Evolutionary conservation across 2,888 invertebrate genomes (phyloP).

Genomic region (Synanthedon myopaeformis): DNA sequence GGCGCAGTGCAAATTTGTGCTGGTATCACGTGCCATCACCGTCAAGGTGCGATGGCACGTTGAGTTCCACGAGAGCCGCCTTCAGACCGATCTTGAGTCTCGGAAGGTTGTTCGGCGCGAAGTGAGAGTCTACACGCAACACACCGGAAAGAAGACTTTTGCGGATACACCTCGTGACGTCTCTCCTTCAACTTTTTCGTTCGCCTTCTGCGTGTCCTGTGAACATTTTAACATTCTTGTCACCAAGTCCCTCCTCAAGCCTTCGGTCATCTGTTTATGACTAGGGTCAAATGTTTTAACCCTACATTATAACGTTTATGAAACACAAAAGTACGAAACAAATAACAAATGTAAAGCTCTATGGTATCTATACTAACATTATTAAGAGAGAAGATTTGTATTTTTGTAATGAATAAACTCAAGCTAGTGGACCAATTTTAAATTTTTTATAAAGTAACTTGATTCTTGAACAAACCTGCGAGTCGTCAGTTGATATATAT

Average conservation of each 20-base stretch:
- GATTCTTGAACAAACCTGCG: background rate
- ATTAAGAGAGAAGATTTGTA: no score
- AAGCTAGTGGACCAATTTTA: no score
- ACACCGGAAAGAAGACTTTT: constrained; percentile 33
- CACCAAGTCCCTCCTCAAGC: no score
- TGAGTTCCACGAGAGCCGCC: constrained; percentile 20
- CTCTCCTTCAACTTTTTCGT: constrained; percentile 3
- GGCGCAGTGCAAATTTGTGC: constrained; percentile 20
- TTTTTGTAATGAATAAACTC: no score
- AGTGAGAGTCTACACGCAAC: constrained; percentile 64
- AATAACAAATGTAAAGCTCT: no score
- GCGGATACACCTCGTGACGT: background rate
- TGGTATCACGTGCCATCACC: constrained; percentile 15
- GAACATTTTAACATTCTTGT: no score
- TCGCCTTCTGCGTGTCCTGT: constrained; percentile 2
- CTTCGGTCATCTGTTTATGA: no score
- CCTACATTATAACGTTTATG: no score
- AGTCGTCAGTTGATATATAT: background rate
- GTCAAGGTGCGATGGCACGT: constrained; percentile 38
- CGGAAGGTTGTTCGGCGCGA: constrained; percentile 40
- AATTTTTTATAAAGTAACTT: no score
- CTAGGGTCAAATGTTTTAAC: no score
- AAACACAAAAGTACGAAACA: no score
- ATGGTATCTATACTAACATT: no score
- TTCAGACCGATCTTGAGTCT: constrained; percentile 19